A percentile compares a stretch with the other conserved stretches of the same genome.
Conservation (phyloP, 2,888 invertebrate species). For the Camponotus fellah region DNA sequence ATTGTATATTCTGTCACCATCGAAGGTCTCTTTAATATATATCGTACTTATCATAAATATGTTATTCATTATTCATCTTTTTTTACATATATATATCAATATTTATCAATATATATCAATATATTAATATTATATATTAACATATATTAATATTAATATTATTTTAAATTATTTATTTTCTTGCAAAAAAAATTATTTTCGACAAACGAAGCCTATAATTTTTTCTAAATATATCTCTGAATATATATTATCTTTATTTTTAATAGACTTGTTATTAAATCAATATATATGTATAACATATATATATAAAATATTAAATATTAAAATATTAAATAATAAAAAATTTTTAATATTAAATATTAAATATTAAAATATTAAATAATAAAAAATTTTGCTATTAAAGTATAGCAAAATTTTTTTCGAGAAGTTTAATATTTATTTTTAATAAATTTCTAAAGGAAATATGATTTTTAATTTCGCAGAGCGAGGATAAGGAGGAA, state of each 20-base stretch:
- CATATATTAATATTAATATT: not conserved
- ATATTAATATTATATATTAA: too few species aligned
- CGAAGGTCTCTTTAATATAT: slow-evolving; percentile 76
- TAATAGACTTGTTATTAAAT: not conserved
- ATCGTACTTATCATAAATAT: not conserved
- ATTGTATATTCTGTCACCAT: slow-evolving; percentile 83
- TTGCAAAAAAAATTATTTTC: not conserved
- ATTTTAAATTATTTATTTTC: not conserved
- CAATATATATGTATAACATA: not conserved
- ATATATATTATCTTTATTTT: not conserved
- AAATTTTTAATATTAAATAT: too few species aligned
- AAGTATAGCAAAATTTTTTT: not conserved
- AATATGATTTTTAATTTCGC: slow-evolving; percentile 49
- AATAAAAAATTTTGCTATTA: too few species aligned
- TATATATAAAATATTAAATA: too few species aligned
- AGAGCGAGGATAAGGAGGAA: slow-evolving; percentile 79
- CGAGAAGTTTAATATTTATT: not conserved
- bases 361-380: too few species aligned
- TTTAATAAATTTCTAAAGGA: not conserved
- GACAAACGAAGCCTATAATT: not conserved
- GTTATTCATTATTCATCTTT: slow-evolving; percentile 6
- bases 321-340: too few species aligned
- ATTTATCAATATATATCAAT: not conserved
- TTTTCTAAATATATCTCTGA: not conserved
- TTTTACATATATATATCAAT: too few species aligned